Evolutionary conservation across 2,888 invertebrate species (phyloP).

Genomic region (Flexamia atlantica): DNA sequence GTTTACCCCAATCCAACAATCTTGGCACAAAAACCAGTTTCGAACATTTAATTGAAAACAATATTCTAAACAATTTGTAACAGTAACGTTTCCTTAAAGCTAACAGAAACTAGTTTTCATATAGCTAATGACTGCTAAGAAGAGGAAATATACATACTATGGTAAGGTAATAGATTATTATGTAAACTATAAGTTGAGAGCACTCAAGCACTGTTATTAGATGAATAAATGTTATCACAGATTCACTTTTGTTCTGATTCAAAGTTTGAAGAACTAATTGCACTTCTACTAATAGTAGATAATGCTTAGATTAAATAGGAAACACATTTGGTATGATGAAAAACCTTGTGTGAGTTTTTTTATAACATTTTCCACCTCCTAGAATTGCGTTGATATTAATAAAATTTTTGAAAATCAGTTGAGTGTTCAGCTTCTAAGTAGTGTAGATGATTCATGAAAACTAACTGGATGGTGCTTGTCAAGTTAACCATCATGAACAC

Average conservation of each 20-base stretch:
- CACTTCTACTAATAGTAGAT: background rate
- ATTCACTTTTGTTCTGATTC: constrained; percentile 2
- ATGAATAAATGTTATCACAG: background rate
- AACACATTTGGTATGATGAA: background rate
- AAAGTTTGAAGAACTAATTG: background rate
- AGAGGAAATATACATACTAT: background rate
- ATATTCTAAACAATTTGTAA: background rate
- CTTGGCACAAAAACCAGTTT: no score
- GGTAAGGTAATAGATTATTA: background rate
- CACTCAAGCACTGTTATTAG: background rate
- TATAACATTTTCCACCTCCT: background rate
- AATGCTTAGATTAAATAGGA: no score
- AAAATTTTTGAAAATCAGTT: constrained; percentile 1
- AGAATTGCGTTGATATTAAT: background rate
- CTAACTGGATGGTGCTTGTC: no score
- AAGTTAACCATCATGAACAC: no score
- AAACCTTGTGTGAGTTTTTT: background rate
- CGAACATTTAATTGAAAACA: no score
- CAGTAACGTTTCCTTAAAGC: background rate
- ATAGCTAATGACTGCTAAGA: background rate
- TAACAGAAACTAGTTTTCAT: constrained; percentile 30
- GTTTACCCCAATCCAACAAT: no score
- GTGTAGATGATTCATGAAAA: background rate
- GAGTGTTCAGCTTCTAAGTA: background rate
- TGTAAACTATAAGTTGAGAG: constrained; percentile 5